phyloP scores from a whole-genome alignment of 2,113 vertebrate genomes.

The Hemichromis elongatus region DNA sequence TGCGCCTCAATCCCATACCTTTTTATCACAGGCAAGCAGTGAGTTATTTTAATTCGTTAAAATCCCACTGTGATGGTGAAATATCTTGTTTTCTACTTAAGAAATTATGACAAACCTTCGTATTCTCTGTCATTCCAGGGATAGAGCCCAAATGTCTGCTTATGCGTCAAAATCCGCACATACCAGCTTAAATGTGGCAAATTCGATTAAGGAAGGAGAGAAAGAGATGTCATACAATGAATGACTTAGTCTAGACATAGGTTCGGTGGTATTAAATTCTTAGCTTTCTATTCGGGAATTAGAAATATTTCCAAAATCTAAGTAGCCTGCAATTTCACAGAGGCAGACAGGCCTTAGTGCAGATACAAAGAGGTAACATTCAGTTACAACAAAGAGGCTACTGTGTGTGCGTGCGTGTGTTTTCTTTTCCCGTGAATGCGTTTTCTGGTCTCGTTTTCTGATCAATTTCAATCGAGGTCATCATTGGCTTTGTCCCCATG shows the following conservation, averaged over 20 bases:
- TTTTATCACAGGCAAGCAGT: conserved; percentile 65
- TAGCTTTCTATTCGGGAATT: conserved; percentile 41
- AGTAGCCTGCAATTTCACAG: conserved; percentile 14
- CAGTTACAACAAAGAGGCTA: conserved; percentile 47
- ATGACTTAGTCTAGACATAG: conserved; percentile 61
- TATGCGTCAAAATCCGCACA: conserved; percentile 54
- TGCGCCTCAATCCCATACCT: conserved; percentile 58
- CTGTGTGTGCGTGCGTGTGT: background rate
- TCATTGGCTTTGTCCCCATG: conserved; percentile 51
- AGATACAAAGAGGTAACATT: conserved; percentile 38
- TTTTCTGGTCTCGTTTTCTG: conserved; percentile 63
- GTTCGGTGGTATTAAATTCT: conserved; percentile 60
- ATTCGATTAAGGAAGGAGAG: conserved; percentile 68
- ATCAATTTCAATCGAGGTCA: conserved; percentile 63
- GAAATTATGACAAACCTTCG: conserved; percentile 64
- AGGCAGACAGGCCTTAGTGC: conserved; percentile 1
- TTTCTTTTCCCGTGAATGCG: conserved; percentile 10
- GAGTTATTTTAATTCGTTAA: conserved; percentile 71
- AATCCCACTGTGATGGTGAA: conserved; percentile 64
- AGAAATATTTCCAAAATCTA: conserved; percentile 40
- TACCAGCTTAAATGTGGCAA: conserved; percentile 62
- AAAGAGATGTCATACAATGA: conserved; percentile 56
- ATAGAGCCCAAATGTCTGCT: conserved; percentile 61
- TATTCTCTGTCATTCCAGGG: conserved; percentile 55
- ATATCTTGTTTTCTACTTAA: conserved; percentile 71